phyloP scores from a whole-genome alignment of 2,888 invertebrate species.

The Cordilura impudica region DNA sequence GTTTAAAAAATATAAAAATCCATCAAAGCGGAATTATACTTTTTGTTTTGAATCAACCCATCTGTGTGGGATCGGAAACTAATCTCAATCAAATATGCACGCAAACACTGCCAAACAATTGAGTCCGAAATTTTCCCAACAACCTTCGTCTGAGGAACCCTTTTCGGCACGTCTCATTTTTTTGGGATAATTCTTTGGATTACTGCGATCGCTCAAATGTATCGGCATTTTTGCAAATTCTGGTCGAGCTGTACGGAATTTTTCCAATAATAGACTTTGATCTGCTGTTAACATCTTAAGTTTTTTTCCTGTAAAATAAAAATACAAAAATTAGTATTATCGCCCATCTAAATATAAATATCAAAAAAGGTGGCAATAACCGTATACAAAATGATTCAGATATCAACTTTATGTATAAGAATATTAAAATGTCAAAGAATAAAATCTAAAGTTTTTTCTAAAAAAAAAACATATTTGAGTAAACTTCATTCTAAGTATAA shows the following conservation, averaged over 20 bases:
- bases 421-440: too few species aligned
- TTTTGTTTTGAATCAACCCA: conserved; percentile 4
- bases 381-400: too few species aligned
- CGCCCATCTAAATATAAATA: not conserved
- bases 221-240: conserved; percentile 77
- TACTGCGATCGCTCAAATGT: conserved; percentile 77
- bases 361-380: not conserved
- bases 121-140: conserved; percentile 76
- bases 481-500: too few species aligned
- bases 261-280: conserved; percentile 75
- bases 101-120: conserved; percentile 77
- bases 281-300: conserved; percentile 75
- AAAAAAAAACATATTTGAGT: too few species aligned
- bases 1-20: not conserved
- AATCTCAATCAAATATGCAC: conserved; percentile 77
- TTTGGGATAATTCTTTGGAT: conserved; percentile 77
- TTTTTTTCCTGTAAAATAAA: conserved; percentile 70
- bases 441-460: too few species aligned
- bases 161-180: conserved; percentile 76
- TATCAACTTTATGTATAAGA: too few species aligned
- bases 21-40: not conserved
- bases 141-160: conserved; percentile 72
- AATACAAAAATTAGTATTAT: not conserved
- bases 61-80: conserved; percentile 9
- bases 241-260: conserved; percentile 75